Evolutionary conservation across 2,888 invertebrate species (phyloP).

Genomic region (Eucera pruinosa): DNA sequence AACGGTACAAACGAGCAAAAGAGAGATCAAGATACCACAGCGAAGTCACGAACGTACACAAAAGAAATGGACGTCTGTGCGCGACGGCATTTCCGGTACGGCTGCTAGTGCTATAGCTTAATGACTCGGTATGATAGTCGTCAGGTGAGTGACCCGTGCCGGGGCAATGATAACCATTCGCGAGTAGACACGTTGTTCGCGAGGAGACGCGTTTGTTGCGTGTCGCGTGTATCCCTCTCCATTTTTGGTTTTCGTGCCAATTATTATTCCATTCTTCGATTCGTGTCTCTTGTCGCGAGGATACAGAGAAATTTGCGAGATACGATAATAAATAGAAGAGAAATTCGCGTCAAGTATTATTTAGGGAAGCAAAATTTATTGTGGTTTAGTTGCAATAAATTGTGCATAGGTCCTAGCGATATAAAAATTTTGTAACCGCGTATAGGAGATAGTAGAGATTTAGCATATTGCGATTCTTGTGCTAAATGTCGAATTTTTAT

Average conservation of each 20-base stretch:
- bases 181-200: conserved; percentile 33
- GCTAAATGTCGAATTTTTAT: too few relatives aligned
- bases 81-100: conserved; percentile 70
- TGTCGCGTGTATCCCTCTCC: conserved; percentile 12
- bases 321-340: neutral
- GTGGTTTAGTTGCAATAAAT: too few relatives aligned
- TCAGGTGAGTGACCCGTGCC: conserved; percentile 78
- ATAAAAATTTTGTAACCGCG: too few relatives aligned
- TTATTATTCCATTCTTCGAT: conserved; percentile 1
- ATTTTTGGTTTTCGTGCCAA: neutral
- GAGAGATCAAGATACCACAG: conserved; percentile 39
- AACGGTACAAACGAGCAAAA: conserved; percentile 30
- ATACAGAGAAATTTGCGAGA: neutral
- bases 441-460: neutral
- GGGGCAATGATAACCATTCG: conserved; percentile 72
- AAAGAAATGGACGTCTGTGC: conserved; percentile 63
- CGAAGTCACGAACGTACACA: conserved; percentile 58
- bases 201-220: conserved; percentile 21
- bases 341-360: neutral
- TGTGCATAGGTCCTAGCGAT: too few relatives aligned
- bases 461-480: neutral
- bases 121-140: conserved; percentile 75
- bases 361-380: neutral
- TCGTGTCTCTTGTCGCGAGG: neutral
- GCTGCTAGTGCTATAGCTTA: conserved; percentile 65